Evolutionary conservation across 2,888 invertebrate genomes (phyloP).

Genomic region (Sinhomidia bicolor): DNA sequence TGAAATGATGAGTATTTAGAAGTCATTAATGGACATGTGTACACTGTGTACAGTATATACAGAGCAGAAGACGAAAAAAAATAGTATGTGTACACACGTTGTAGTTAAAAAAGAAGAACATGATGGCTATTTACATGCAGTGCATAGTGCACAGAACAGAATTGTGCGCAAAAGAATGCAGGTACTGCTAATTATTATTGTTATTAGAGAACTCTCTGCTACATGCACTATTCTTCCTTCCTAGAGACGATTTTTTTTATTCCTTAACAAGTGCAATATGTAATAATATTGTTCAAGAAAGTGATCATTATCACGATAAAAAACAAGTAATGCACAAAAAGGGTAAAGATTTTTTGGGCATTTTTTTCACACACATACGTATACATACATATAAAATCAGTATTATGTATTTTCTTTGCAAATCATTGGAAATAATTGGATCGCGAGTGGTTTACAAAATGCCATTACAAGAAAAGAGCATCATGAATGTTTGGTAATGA

Average conservation of each 20-base stretch:
- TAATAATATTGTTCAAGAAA: constrained; percentile 40
- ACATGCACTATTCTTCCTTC: neutral
- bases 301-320: constrained; percentile 45
- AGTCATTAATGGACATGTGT: constrained; percentile 59
- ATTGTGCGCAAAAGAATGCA: too few species aligned
- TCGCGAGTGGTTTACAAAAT: constrained; percentile 50
- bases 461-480: constrained; percentile 6
- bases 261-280: constrained; percentile 8
- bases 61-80: too few species aligned
- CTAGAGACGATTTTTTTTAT: too few species aligned
- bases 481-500: constrained; percentile 4
- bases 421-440: constrained; percentile 71
- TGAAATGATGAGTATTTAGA: constrained; percentile 58
- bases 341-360: neutral
- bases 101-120: neutral
- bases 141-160: too few species aligned
- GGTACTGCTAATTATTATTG: neutral
- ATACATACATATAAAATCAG: neutral
- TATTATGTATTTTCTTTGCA: constrained; percentile 52
- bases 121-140: constrained; percentile 9
- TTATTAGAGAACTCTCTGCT: too few species aligned
- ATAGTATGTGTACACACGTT: neutral
- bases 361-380: constrained; percentile 33
- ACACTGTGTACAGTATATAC: too few species aligned
- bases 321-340: constrained; percentile 43